Conservation (phyloP, 2,113 vertebrate genomes). For the Cyphomyrus discorhynchus region DNA sequence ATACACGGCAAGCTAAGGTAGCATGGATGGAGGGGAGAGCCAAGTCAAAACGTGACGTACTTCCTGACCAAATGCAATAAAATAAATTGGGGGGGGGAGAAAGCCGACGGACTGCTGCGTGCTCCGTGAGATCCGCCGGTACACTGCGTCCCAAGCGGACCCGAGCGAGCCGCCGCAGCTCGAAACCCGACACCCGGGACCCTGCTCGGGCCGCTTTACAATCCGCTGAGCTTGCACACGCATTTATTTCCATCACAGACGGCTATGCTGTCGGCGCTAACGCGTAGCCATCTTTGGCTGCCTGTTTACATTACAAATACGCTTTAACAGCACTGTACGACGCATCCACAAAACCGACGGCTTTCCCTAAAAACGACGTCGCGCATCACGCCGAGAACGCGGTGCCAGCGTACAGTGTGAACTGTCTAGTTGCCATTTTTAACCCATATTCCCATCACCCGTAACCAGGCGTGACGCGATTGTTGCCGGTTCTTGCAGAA, state of each 20-base stretch:
- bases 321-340: background rate
- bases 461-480: background rate
- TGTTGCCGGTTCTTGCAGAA: background rate
- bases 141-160: background rate
- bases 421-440: background rate
- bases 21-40: background rate
- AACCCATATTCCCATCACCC: background rate
- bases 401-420: background rate
- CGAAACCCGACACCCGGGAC: constrained; percentile 17
- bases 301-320: background rate
- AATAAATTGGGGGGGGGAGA: background rate
- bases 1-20: background rate
- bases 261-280: background rate
- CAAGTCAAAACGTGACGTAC: background rate
- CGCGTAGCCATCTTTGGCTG: background rate
- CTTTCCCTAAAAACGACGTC: background rate
- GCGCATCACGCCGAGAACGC: background rate
- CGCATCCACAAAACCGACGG: background rate
- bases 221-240: constrained; percentile 17
- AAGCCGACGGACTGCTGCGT: background rate
- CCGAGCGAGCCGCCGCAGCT: background rate
- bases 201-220: constrained; percentile 1
- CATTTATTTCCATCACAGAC: background rate
- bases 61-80: background rate
- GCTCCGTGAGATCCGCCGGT: background rate